phyloP scores from a whole-genome alignment of 2,888 invertebrate genomes.

The Prenolepis imparis region DNA sequence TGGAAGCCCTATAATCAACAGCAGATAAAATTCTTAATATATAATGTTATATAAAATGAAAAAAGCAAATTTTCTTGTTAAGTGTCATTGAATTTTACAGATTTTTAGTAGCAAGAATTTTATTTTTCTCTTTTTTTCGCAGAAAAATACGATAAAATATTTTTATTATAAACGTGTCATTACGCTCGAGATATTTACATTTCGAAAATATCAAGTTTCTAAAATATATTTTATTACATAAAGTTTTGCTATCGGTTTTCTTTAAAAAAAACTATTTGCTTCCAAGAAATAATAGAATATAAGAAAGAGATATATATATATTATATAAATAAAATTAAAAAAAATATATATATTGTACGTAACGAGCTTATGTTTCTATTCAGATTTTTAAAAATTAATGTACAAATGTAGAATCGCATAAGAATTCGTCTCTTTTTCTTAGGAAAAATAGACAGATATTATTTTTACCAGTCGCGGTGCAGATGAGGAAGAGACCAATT shows the following conservation, averaged over 20 bases:
- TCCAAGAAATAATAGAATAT: background rate
- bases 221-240: background rate
- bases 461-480: constrained; percentile 71
- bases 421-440: background rate
- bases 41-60: background rate
- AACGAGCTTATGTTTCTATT: background rate
- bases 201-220: background rate
- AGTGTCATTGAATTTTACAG: background rate
- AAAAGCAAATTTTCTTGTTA: background rate
- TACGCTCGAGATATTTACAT: background rate
- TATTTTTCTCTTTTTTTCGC: background rate
- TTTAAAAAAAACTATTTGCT: constrained; percentile 1
- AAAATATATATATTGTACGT: background rate
- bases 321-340: background rate
- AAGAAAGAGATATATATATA: background rate
- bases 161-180: background rate
- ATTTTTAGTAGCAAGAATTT: background rate
- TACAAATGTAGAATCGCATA: background rate
- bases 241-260: background rate
- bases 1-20: constrained; percentile 1
- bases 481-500: constrained; percentile 69
- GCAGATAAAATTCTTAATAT: background rate
- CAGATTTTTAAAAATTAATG: constrained; percentile 15
- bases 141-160: constrained; percentile 4
- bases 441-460: constrained; percentile 1